Evolutionary conservation across 2,113 vertebrate genomes (phyloP), one percentile per base, ranked within the genome.

Genomic region (Hydrolagus affinis): DNA sequence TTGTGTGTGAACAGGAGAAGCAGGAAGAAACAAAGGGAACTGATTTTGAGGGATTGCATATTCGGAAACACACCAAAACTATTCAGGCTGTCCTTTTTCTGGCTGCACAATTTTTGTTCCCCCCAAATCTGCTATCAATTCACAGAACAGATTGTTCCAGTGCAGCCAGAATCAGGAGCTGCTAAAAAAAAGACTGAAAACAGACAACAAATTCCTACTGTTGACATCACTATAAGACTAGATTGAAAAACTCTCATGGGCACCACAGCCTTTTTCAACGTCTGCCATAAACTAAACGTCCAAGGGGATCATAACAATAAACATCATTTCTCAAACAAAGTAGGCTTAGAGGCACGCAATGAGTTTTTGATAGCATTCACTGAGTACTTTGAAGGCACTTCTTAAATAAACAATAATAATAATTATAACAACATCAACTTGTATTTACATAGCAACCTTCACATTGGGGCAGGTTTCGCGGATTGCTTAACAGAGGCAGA

Each of bases 51-150:
- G 17, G 23, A 78, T 60, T 6, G 23, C 21, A n/a, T 23, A 78
- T 78, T 64, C 17, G 78, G 60, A 68, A 83, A 9, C 28, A 11
- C 25, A 10, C 78, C 66, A 83, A 83, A 83, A 83, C 30, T 83
- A 83, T 66, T 17, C 78, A 83, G 78, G 3, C 59, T 66, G 25
- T 28, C 62, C 28, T 83, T 66, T 66, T 28, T 30, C 78, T 83
- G 44, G 44, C 44, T 44, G 44, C 44, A 44, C 44, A 3, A 44
- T 68, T 83, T 66, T 28, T 83, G 77, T 25, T 66, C 32, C 30
- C 66, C 66, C 60, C 23, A 32, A 17, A 11, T 68, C 60, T 32
- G 78, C 12, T 83, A 62, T 62, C 59, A 83, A 83, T 62, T 66
- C 30, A 60, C 62, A 83, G 56, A 11, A 60, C 25, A 66, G 66